Base-by-base conservation (phyloP, 2,113 vertebrate species). In the Onychostoma macrolepis region DNA sequence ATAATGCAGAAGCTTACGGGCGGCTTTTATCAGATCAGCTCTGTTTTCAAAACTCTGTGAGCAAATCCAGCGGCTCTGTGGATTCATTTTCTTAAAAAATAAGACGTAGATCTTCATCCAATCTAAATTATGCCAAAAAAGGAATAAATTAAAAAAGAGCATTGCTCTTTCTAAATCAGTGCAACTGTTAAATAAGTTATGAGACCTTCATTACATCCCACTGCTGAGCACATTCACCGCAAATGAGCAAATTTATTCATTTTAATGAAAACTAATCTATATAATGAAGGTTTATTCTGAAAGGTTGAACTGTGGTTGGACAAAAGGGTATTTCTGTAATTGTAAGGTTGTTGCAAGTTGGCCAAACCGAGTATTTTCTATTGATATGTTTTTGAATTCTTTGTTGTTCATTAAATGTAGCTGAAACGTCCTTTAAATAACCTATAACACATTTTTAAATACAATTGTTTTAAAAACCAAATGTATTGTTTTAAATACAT, bases 131-230 rank as follows among this genome's bases (percentile, higher is more conserved):
- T n/a, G 58, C 33, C 80, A 45, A 67, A 67, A 58, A 67, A 85
- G 36, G 9, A 82, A 67, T 67, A 43, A 82, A 82, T 65, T 48
- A 24, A 82, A 82, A 67, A 24, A 21, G 30, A 79, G 50, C 30
- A 24, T 78, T 53, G 43, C 28, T 24, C 28, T 63, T 81, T 81
- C 56, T 81, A 81, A 81, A 81, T 81, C 53, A 63, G 79, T 63
- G 79, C 24, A 63, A 36, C 75, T 80, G 77, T 56, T n/a, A 36
- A 58, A 80, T 61, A 61, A 80, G 26, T 80, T 80, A 80, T 80
- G 11, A 79, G 45, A 61, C 48, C 53, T 38, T 19, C 78, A 61
- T 61, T 80, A 61, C 12, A 19, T 61, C 53, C 19, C 53, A 58
- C 30, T 15, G 10, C 33, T 33, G 78, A 80, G 28, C 53, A 36